Conservation (phyloP, 2,113 vertebrate species). For the Numenius arquata region DNA sequence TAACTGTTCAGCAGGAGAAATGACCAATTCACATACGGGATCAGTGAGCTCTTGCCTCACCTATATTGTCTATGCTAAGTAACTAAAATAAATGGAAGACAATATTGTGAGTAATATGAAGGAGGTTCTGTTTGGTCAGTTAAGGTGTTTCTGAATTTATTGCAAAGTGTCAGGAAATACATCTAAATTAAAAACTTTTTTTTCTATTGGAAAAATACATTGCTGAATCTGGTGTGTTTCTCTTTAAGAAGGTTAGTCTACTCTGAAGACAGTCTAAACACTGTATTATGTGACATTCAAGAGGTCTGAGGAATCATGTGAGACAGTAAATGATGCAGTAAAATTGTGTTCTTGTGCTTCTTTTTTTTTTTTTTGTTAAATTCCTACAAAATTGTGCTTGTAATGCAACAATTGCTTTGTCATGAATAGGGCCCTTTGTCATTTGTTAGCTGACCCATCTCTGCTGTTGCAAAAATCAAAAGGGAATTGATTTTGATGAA, state of each 20-base stretch:
- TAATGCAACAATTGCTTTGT: slow-evolving; percentile 23
- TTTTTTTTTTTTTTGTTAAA: slow-evolving; percentile 31
- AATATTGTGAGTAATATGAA: background rate
- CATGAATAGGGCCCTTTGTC: slow-evolving; percentile 43
- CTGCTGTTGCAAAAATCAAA: slow-evolving; percentile 62
- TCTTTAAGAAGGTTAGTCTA: background rate
- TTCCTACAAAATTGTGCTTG: slow-evolving; percentile 56
- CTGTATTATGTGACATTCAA: background rate
- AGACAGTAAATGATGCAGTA: slow-evolving; percentile 37
- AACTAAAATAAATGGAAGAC: background rate
- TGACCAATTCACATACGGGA: background rate
- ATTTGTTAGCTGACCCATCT: slow-evolving; percentile 57
- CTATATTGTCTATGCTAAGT: background rate
- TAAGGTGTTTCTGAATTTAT: background rate
- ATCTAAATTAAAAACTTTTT: background rate
- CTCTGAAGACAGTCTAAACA: background rate
- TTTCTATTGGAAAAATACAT: background rate
- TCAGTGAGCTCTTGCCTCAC: background rate
- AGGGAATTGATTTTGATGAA: slow-evolving; percentile 63
- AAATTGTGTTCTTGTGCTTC: background rate
- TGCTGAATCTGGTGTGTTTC: background rate
- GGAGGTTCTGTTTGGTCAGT: background rate
- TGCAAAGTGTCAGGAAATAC: background rate
- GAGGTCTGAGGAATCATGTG: background rate
- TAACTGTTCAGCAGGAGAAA: background rate